Conservation (phyloP, 2,888 invertebrate species). For the Spatulosminthurus flaviceps region DNA sequence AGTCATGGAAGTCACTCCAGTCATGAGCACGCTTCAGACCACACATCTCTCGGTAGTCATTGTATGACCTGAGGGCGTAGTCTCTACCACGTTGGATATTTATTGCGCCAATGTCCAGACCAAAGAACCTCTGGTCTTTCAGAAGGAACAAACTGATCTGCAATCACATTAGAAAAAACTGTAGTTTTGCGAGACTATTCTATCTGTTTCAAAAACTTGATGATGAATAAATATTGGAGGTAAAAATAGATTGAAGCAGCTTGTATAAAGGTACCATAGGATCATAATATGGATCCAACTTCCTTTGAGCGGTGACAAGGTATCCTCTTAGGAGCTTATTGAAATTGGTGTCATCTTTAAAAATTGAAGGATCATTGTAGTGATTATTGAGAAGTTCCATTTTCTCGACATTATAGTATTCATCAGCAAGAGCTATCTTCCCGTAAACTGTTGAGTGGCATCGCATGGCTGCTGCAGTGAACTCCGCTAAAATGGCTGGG, state of each 20-base stretch:
- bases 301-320: conserved; percentile 52
- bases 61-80: conserved; percentile 58
- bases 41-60: conserved; percentile 60
- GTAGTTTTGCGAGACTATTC: too few relatives aligned
- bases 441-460: conserved; percentile 61
- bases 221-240: too few relatives aligned
- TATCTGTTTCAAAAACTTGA: too few relatives aligned
- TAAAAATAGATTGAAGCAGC: too few relatives aligned
- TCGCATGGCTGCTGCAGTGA: conserved; percentile 65
- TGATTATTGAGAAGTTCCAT: conserved; percentile 54
- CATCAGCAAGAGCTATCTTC: conserved; percentile 57
- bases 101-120: conserved; percentile 59
- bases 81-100: conserved; percentile 61
- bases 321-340: conserved; percentile 58
- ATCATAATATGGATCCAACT: conserved; percentile 61
- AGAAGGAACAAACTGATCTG: conserved; percentile 56
- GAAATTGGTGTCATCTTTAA: conserved; percentile 58
- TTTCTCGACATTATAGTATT: conserved; percentile 55
- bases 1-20: conserved; percentile 60
- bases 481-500: conserved; percentile 65
- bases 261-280: conserved; percentile 53
- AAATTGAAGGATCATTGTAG: conserved; percentile 59
- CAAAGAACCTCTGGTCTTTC: conserved; percentile 57
- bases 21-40: conserved; percentile 57
- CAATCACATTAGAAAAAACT: too few relatives aligned